Percentiles rank a stretch among this genome's conserved stretches.
These are phyloP conservation scores for Psephotus haematonotus DNA, from an alignment of 2,113 vertebrate genomes.

Conservation along the genomic window DNA sequence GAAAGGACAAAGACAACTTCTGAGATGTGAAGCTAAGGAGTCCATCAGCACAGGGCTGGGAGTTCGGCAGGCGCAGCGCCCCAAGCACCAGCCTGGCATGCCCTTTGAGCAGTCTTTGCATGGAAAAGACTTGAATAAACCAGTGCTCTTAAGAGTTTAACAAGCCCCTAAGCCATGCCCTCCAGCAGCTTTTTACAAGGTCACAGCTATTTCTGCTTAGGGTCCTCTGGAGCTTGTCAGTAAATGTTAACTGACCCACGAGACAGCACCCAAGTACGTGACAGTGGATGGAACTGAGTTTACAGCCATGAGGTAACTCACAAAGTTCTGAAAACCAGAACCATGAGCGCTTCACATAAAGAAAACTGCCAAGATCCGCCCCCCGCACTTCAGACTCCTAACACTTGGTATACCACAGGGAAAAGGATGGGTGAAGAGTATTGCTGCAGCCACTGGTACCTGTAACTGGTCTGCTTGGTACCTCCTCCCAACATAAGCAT, in stretches of 20 bases:
- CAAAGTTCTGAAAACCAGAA: neutral
- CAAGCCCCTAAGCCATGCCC: neutral
- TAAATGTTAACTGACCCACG: neutral
- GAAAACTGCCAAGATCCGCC: neutral
- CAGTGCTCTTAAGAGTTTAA: neutral
- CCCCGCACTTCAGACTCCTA: neutral
- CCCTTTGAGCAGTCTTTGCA: neutral
- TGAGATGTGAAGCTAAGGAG: neutral
- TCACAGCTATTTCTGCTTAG: neutral
- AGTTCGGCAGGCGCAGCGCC: neutral
- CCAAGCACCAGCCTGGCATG: neutral
- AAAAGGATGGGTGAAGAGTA: fast-evolving
- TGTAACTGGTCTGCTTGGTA: constrained; percentile 76
- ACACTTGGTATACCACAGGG: neutral
- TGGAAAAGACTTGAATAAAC: neutral
- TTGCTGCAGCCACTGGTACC: constrained; percentile 15
- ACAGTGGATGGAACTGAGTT: neutral
- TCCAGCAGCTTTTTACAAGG: neutral
- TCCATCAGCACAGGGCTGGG: fast-evolving
- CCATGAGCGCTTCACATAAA: fast-evolving
- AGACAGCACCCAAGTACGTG: neutral
- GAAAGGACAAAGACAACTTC: neutral
- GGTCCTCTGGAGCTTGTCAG: neutral
- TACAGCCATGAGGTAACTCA: fast-evolving
- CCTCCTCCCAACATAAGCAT: constrained; percentile 71